phyloP scores from a whole-genome alignment of 2,797 vertebrate genomes.

The Lates japonicus region DNA sequence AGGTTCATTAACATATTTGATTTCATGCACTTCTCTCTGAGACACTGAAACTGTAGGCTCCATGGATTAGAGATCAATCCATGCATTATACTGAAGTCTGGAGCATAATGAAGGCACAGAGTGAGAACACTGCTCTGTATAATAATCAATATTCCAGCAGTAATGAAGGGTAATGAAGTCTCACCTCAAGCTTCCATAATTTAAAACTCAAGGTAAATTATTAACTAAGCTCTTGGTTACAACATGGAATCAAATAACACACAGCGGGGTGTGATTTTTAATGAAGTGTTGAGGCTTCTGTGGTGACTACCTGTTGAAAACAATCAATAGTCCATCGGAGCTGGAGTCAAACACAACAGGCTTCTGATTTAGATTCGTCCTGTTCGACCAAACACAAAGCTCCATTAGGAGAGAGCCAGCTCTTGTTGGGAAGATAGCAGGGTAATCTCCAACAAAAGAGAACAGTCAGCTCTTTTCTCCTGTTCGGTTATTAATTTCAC shows the following conservation, averaged over 20 bases:
- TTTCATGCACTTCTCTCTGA: background rate
- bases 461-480: slow-evolving; percentile 42
- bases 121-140: background rate
- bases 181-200: background rate
- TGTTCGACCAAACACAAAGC: background rate
- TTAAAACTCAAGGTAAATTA: background rate
- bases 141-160: slow-evolving; percentile 1
- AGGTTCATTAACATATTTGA: background rate
- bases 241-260: background rate
- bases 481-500: slow-evolving; percentile 59
- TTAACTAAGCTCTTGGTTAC: background rate
- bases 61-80: background rate
- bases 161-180: slow-evolving; percentile 8
- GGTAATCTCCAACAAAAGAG: background rate
- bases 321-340: background rate
- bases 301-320: background rate
- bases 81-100: background rate
- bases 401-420: background rate
- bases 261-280: background rate
- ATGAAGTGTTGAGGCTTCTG: background rate
- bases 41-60: background rate
- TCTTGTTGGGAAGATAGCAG: background rate
- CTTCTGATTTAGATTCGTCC: background rate
- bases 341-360: background rate
- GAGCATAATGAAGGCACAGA: background rate